Percentiles rank a stretch among this genome's conserved stretches.
These are phyloP conservation scores for Antheraea assamensis DNA, from an alignment of 2,888 invertebrate species.

Conservation along the genomic window DNA sequence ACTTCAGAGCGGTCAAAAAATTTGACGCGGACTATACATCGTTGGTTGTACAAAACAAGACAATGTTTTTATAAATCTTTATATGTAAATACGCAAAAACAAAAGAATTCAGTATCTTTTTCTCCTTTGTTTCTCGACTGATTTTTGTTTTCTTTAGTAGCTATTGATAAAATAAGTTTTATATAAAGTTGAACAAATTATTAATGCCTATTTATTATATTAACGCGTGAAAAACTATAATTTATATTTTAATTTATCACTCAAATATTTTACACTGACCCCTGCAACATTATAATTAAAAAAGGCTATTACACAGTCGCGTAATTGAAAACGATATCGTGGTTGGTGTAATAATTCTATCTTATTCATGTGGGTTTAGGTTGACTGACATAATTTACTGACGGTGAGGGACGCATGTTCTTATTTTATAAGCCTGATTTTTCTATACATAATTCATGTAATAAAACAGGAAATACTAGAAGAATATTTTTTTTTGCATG, in stretches of 20 bases:
- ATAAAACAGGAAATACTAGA: background rate
- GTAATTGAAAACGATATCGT: slow-evolving; percentile 6
- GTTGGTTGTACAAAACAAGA: too few relatives aligned
- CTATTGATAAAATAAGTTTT: too few relatives aligned
- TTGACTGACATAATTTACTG: background rate
- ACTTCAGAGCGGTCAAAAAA: too few relatives aligned
- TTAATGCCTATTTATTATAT: too few relatives aligned
- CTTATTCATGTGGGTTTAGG: slow-evolving; percentile 7
- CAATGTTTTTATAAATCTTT: too few relatives aligned
- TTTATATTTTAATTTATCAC: background rate
- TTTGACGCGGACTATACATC: too few relatives aligned
- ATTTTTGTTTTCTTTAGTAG: too few relatives aligned
- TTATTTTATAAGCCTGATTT: background rate
- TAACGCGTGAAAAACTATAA: background rate
- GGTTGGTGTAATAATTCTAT: background rate
- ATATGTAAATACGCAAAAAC: too few relatives aligned
- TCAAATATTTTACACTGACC: background rate
- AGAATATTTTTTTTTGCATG: background rate
- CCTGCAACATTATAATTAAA: background rate
- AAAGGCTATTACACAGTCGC: slow-evolving; percentile 5
- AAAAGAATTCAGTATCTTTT: too few relatives aligned
- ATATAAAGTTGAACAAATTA: too few relatives aligned
- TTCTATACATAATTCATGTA: background rate
- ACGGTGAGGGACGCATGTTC: background rate
- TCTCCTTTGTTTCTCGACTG: too few relatives aligned